phyloP scores from a whole-genome alignment of 2,797 vertebrate genomes.

The Chelidonichthys spinosus region DNA sequence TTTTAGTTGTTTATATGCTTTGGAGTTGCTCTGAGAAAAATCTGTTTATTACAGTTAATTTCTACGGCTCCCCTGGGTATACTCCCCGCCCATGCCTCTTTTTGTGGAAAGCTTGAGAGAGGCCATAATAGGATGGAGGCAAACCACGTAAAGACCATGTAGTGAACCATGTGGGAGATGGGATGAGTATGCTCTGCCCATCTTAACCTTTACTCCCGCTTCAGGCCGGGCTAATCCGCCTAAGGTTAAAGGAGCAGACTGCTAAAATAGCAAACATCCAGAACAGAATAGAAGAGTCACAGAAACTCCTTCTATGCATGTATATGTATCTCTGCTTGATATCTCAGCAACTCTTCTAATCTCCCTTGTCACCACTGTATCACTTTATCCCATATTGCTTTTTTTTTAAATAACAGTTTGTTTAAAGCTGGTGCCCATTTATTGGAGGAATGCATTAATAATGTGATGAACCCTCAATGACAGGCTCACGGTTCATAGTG shows the following conservation, averaged over 20 bases:
- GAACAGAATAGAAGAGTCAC: neutral
- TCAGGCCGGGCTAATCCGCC: conserved; percentile 58
- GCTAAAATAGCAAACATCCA: conserved; percentile 29
- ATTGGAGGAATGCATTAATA: neutral
- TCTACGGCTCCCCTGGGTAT: neutral
- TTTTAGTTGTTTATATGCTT: neutral
- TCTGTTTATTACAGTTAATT: neutral
- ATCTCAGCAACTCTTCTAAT: neutral
- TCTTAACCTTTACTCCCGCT: conserved; percentile 59
- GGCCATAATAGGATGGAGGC: conserved; percentile 59
- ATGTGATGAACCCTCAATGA: neutral
- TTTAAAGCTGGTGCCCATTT: neutral
- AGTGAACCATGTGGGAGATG: conserved; percentile 44
- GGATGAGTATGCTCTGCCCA: conserved; percentile 48
- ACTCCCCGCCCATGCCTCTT: neutral
- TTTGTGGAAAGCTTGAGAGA: conserved; percentile 30
- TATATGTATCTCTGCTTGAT: neutral
- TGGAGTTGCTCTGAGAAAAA: neutral
- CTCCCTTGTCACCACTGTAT: neutral
- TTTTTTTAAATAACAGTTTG: neutral
- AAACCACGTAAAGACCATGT: conserved; percentile 45
- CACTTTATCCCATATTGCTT: neutral
- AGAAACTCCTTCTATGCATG: neutral
- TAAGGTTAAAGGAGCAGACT: conserved; percentile 42
- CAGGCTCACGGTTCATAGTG: conserved; percentile 14